A percentile compares a stretch with the other conserved stretches of the same genome.
Conservation (phyloP, 2,797 vertebrate genomes). For the Leptodactylus fallax region DNA sequence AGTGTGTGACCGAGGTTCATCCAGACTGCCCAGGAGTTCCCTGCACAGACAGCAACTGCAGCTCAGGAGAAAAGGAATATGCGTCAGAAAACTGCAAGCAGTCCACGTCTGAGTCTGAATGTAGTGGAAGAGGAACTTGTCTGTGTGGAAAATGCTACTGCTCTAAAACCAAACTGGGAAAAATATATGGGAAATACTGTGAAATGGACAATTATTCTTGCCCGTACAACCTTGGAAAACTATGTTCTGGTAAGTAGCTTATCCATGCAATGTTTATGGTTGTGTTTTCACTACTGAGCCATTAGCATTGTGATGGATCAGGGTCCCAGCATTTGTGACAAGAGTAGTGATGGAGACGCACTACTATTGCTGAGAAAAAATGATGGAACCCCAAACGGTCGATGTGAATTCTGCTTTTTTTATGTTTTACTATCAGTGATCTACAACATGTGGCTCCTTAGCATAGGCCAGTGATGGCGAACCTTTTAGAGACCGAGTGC, state of each 20-base stretch:
- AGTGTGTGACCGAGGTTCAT: constrained; percentile 72
- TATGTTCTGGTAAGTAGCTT: constrained; percentile 86
- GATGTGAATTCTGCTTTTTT: no score
- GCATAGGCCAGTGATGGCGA: no score
- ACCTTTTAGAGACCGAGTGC: no score
- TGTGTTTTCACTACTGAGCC: neutral
- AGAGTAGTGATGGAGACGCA: neutral
- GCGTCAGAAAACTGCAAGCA: constrained; percentile 74
- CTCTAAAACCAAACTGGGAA: constrained; percentile 84
- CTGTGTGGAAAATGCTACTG: constrained; percentile 90
- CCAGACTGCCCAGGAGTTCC: constrained; percentile 67
- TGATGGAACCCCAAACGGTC: no score
- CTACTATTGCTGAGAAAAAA: no score
- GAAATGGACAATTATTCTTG: constrained; percentile 96
- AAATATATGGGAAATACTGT: constrained; percentile 89
- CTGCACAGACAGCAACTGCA: constrained; percentile 72
- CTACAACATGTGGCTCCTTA: no score
- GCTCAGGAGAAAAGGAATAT: constrained; percentile 60
- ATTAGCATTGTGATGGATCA: no score
- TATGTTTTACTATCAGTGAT: no score
- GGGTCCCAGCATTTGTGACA: neutral
- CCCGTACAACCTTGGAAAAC: constrained; percentile 80
- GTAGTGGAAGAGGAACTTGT: constrained; percentile 88
- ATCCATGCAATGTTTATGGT: no score
- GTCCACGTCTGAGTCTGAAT: constrained; percentile 75